Evolutionary conservation across 2,113 vertebrate species (phyloP).

Genomic region (Trinectes maculatus): DNA sequence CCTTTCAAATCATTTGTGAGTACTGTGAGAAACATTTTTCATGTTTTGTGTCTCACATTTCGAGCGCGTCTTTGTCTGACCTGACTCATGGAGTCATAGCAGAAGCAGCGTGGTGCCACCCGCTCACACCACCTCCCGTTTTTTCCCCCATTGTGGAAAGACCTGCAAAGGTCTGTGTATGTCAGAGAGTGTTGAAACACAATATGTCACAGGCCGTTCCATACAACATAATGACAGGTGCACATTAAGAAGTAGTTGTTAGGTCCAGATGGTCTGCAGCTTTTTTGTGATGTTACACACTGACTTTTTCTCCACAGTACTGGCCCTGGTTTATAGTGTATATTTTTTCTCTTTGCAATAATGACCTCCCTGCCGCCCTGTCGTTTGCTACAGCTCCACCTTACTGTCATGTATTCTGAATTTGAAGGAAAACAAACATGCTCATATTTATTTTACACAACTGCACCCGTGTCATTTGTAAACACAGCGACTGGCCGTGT

Average conservation of each 20-base stretch:
- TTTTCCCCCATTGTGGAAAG: conserved; percentile 15
- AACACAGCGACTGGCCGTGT: conserved; percentile 17
- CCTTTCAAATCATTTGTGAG: neutral
- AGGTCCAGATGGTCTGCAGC: conserved; percentile 45
- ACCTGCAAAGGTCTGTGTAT: conserved; percentile 20
- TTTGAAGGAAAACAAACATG: conserved; percentile 18
- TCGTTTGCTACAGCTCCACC: too few species aligned
- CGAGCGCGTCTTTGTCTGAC: neutral
- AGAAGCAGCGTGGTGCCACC: conserved; percentile 4
- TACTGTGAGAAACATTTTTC: conserved; percentile 24
- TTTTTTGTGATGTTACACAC: conserved; percentile 3
- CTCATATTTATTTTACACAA: too few species aligned
- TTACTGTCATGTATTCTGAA: conserved; percentile 2
- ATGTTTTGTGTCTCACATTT: conserved; percentile 20
- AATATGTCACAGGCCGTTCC: conserved; percentile 30
- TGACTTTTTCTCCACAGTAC: too few species aligned
- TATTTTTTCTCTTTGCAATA: too few species aligned
- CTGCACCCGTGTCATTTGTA: conserved; percentile 18
- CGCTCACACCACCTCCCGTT: conserved; percentile 14
- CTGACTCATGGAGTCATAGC: conserved; percentile 2
- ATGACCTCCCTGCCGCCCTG: too few species aligned
- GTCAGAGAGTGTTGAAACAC: conserved; percentile 35
- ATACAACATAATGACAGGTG: conserved; percentile 47
- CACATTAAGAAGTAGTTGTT: conserved; percentile 41
- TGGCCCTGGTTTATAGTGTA: too few species aligned